Evolutionary conservation across 2,888 invertebrate genomes (phyloP), one percentile per base, ranked within the genome.

Genomic region (Parascotia fuliginaria): DNA sequence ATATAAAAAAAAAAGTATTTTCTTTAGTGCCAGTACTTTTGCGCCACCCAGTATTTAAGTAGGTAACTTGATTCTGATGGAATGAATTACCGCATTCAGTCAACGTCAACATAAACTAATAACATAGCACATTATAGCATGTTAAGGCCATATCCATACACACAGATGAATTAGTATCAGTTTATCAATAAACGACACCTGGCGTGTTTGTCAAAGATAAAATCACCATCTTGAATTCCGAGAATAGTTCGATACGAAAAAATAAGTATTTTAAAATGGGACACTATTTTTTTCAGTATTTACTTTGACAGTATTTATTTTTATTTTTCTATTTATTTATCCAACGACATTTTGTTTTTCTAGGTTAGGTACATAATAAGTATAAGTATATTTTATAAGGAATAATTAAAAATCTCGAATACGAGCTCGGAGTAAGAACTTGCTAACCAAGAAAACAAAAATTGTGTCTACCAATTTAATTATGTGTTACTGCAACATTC

Each of bases 31-130:
- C n/a, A n/a, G n/a, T n/a, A n/a, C n/a, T n/a, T n/a, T n/a, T n/a
- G n/a, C n/a, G n/a, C n/a, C n/a, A n/a, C n/a, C n/a, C n/a, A n/a
- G n/a, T n/a, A n/a, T n/a, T n/a, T n/a, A n/a, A n/a, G n/a, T 9
- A 24, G 43, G 41, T 48, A 37, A 56, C 14, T 36, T 15, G 32
- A 60, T 45, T 15, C 27, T 32, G 31, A 9, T 39, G 28, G 42
- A 43, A 49, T 46, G 42, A 58, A 63, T 64, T 43, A 43, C 41
- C 31, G 3, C 48, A 32, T 45, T 58, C 43, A 40, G 38, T 62
- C 54, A 57, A 51, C 44, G 50, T 32, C 45, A 27, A 24, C 7
- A 24, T 39, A 46, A 49, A 64, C 41, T 58, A 65, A 64, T 62
- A 55, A 40, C 41, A n/a, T 24, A 15, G 11, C 33, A 16, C 16